These are phyloP conservation scores for Clytia hemisphaerica DNA, from an alignment of 30 jellyfish, hydroid and myxozoan genomes.

Conservation along the genomic window DNA sequence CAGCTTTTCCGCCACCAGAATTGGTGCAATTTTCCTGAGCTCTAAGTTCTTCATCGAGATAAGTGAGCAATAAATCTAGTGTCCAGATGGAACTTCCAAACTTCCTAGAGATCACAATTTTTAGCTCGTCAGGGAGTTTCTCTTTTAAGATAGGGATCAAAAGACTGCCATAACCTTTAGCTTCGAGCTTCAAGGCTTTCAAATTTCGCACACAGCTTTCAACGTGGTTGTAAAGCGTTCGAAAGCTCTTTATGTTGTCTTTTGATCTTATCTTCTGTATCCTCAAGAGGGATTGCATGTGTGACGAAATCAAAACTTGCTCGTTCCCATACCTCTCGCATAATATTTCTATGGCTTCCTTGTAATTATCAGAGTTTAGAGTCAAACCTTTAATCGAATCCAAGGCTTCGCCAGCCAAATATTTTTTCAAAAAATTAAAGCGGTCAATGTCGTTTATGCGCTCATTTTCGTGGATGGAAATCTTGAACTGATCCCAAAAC, in stretches of 20 bases:
- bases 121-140: slow-evolving; percentile 20
- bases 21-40: not conserved
- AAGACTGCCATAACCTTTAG: not conserved
- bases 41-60: not conserved
- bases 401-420: too few species aligned
- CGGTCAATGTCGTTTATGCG: too few species aligned
- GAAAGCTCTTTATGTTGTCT: slow-evolving; percentile 7
- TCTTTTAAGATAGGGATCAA: slow-evolving; percentile 1
- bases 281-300: slow-evolving; percentile 7
- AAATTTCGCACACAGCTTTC: slow-evolving; percentile 6
- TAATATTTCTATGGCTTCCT: not conserved
- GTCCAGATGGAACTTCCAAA: slow-evolving; percentile 16
- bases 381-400: too few species aligned
- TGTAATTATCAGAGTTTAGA: too few species aligned
- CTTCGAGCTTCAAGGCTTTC: not conserved
- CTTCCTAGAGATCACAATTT: slow-evolving; percentile 3
- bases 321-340: not conserved
- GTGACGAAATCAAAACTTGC: slow-evolving; percentile 9
- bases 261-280: not conserved
- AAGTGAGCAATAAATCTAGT: not conserved
- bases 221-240: slow-evolving; percentile 1
- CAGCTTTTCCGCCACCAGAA: too few species aligned
- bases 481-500: too few species aligned
- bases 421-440: too few species aligned
- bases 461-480: too few species aligned